These are phyloP conservation scores for Bambusicola thoracicus DNA, from an alignment of 2,113 vertebrate species.

Conservation along the genomic window DNA sequence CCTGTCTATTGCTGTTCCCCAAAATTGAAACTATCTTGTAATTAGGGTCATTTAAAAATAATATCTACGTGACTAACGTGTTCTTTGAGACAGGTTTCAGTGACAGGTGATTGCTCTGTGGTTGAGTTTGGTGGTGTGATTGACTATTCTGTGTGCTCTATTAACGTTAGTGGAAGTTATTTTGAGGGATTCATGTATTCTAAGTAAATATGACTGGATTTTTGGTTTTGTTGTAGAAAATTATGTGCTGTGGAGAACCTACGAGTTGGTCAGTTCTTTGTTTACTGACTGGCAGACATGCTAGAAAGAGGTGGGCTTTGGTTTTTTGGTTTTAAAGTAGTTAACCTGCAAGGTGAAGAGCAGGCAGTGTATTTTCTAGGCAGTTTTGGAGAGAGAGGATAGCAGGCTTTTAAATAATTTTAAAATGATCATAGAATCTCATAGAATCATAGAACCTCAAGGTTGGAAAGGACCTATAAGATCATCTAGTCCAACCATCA, in stretches of 20 bases:
- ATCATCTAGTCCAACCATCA: too few species aligned
- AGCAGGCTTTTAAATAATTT: neutral
- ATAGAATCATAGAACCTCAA: too few species aligned
- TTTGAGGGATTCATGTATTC: neutral
- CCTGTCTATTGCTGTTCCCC: neutral
- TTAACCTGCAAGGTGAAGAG: neutral
- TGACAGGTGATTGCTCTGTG: constrained; percentile 23
- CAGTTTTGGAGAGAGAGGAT: neutral
- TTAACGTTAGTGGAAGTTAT: neutral
- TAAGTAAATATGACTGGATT: neutral
- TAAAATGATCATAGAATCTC: too few species aligned
- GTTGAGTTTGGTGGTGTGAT: neutral
- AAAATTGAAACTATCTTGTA: constrained; percentile 13
- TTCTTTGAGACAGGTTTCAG: constrained; percentile 12
- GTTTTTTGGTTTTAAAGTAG: neutral
- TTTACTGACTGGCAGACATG: neutral
- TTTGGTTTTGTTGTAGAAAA: neutral
- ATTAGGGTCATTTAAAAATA: constrained; percentile 42
- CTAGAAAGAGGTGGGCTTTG: neutral
- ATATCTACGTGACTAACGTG: neutral
- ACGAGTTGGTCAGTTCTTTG: neutral
- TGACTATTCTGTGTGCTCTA: neutral
- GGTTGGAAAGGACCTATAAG: too few species aligned
- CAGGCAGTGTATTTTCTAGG: neutral
- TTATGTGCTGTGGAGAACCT: neutral